phyloP scores from a whole-genome alignment of 1,140 invertebrate species.

The Oncopodura yosiiana region DNA sequence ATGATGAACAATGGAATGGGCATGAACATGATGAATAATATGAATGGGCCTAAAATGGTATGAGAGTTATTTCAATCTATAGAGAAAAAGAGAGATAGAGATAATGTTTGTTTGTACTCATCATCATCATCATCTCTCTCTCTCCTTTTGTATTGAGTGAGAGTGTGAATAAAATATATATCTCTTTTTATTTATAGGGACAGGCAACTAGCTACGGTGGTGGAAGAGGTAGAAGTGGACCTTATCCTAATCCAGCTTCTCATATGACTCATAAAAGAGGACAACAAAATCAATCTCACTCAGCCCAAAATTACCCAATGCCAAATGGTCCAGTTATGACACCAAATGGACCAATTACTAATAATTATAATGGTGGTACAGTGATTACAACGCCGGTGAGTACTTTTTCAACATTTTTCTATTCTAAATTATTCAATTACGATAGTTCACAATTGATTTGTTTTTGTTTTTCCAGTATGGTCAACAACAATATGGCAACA shows the following conservation, averaged over 20 bases:
- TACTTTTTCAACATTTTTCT: background rate
- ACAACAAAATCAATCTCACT: constrained; percentile 8
- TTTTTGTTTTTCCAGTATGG: no score
- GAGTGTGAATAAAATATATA: constrained; percentile 4
- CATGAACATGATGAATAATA: constrained; percentile 35
- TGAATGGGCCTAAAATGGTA: no score
- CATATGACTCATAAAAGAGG: constrained; percentile 66
- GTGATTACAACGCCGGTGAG: constrained; percentile 25
- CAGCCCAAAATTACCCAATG: constrained; percentile 11
- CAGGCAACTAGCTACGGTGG: constrained; percentile 25
- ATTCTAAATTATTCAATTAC: background rate
- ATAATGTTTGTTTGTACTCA: no score
- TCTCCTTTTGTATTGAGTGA: constrained; percentile 14
- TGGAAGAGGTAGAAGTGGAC: constrained; percentile 27
- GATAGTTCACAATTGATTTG: background rate
- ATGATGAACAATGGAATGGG: constrained; percentile 45
- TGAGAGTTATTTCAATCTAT: no score
- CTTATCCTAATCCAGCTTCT: constrained; percentile 44
- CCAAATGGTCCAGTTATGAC: constrained; percentile 16
- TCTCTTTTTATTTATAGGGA: constrained; percentile 16
- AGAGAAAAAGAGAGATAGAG: no score
- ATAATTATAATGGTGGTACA: constrained; percentile 28
- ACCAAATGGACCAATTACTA: constrained; percentile 23
- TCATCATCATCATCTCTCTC: no score
- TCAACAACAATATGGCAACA: background rate